Percentiles rank a stretch among this genome's conserved stretches.
These are phyloP conservation scores for Otocyon megalotis DNA, from an alignment of 2,113 vertebrate genomes.

Conservation along the genomic window DNA sequence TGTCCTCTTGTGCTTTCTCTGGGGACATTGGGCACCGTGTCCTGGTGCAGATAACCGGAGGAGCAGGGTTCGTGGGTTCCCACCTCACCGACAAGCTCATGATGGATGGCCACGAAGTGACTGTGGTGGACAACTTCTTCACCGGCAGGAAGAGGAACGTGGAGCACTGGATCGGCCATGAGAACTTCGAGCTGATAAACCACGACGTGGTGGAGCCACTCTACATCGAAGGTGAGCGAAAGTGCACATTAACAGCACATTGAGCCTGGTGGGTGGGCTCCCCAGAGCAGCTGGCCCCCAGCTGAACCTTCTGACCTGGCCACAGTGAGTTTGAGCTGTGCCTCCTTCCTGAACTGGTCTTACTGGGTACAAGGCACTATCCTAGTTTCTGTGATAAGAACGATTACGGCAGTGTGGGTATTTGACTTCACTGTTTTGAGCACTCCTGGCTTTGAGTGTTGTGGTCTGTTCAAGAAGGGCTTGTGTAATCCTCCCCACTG, in stretches of 20 bases:
- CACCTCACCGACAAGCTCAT: conserved; percentile 99
- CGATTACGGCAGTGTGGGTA: accelerated
- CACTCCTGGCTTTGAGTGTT: neutral
- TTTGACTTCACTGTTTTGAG: neutral
- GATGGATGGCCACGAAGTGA: conserved; percentile 99
- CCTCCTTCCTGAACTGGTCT: neutral
- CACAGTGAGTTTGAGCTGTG: neutral
- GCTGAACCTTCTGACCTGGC: accelerated
- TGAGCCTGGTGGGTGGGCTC: accelerated
- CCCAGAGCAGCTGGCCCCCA: accelerated
- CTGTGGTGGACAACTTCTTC: conserved; percentile 99
- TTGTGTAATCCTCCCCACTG: neutral
- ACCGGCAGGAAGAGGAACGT: conserved; percentile 99
- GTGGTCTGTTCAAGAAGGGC: neutral
- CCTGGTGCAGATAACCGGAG: conserved; percentile 95
- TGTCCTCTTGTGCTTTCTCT: conserved; percentile 83
- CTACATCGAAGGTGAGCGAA: conserved; percentile 96
- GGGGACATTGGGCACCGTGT: conserved; percentile 82
- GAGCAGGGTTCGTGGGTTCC: conserved; percentile 98
- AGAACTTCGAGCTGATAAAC: conserved; percentile 99
- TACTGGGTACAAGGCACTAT: accelerated
- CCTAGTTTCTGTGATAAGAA: neutral
- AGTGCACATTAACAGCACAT: accelerated
- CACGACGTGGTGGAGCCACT: conserved; percentile 99
- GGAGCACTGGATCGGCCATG: conserved; percentile 99